phyloP scores from a whole-genome alignment of 2,797 vertebrate species.

The Melanotaenia nigrans region DNA sequence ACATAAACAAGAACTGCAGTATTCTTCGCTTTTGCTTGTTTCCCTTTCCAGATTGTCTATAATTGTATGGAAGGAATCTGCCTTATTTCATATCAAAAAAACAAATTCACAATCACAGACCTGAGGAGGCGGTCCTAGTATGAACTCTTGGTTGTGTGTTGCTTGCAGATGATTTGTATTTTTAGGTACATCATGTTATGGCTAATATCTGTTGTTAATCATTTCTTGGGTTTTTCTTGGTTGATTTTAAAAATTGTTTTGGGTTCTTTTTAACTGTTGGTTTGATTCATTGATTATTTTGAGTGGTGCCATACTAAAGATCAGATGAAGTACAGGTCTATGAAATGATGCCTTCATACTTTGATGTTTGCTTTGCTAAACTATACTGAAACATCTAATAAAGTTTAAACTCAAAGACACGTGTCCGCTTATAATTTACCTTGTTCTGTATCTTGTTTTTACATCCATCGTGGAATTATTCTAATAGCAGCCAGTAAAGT shows the following conservation, averaged over 20 bases:
- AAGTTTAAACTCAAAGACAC: slow-evolving; percentile 76
- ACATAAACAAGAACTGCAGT: slow-evolving; percentile 82
- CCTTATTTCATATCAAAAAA: slow-evolving; percentile 90
- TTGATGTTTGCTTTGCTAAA: slow-evolving; percentile 95
- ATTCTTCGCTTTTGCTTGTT: slow-evolving; percentile 81
- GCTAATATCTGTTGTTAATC: slow-evolving; percentile 81
- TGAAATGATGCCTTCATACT: slow-evolving; percentile 92
- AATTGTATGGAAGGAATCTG: slow-evolving; percentile 87
- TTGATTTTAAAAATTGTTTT: slow-evolving; percentile 58
- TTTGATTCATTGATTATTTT: slow-evolving; percentile 81
- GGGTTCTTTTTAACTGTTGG: slow-evolving; percentile 69
- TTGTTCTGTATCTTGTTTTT: slow-evolving; percentile 28
- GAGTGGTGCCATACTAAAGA: slow-evolving; percentile 85
- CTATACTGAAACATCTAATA: slow-evolving; percentile 85
- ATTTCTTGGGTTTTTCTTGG: slow-evolving; percentile 67
- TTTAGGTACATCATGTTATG: slow-evolving; percentile 80
- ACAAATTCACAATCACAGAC: slow-evolving; percentile 65
- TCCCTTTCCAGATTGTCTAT: slow-evolving; percentile 87
- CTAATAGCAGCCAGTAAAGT: slow-evolving; percentile 2
- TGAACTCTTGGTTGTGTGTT: slow-evolving; percentile 82
- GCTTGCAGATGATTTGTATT: slow-evolving; percentile 88
- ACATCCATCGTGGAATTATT: not conserved
- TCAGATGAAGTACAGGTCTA: slow-evolving; percentile 81
- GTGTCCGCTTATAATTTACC: slow-evolving; percentile 58
- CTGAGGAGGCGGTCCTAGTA: slow-evolving; percentile 70